Conservation (phyloP, 2,797 vertebrate species). For the Paratrypauchen microcephalus region DNA sequence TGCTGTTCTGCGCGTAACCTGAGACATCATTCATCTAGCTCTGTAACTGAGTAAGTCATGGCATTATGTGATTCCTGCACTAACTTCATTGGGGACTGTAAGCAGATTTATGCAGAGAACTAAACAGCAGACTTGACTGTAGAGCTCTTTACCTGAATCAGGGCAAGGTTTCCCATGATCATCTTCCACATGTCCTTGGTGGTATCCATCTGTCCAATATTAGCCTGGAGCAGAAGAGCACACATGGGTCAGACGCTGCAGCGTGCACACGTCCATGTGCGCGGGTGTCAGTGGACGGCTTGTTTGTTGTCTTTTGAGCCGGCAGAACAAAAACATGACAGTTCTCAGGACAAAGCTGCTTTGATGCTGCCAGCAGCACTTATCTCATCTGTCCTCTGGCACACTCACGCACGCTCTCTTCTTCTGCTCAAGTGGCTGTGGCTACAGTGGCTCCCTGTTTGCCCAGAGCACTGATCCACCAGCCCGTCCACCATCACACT, state of each 20-base stretch:
- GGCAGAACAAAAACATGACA: slow-evolving; percentile 67
- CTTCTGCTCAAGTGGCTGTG: slow-evolving; percentile 52
- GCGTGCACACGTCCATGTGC: slow-evolving; percentile 30
- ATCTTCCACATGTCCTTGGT: slow-evolving; percentile 95
- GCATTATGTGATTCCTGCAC: neutral
- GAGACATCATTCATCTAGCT: neutral
- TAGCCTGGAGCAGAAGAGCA: slow-evolving; percentile 81
- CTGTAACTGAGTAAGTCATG: neutral
- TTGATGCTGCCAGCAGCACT: slow-evolving; percentile 70
- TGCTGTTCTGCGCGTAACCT: neutral
- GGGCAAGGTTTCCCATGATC: slow-evolving; percentile 95
- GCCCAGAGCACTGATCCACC: slow-evolving; percentile 55
- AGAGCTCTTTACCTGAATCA: slow-evolving; percentile 87
- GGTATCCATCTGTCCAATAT: slow-evolving; percentile 97
- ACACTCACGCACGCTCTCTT: slow-evolving; percentile 35
- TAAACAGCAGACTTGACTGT: neutral
- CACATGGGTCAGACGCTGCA: slow-evolving; percentile 42
- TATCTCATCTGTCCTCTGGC: slow-evolving; percentile 64
- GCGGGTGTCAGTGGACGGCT: slow-evolving; percentile 21
- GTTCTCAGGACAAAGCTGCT: slow-evolving; percentile 69
- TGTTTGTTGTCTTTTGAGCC: slow-evolving; percentile 48
- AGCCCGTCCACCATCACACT: slow-evolving; percentile 42
- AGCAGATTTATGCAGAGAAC: slow-evolving; percentile 6
- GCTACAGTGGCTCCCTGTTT: slow-evolving; percentile 64
- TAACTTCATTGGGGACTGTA: slow-evolving; percentile 10